A percentile compares a stretch with the other conserved stretches of the same genome.
Conservation (phyloP, 2,888 invertebrate species). For the Calliopum simillimum region DNA sequence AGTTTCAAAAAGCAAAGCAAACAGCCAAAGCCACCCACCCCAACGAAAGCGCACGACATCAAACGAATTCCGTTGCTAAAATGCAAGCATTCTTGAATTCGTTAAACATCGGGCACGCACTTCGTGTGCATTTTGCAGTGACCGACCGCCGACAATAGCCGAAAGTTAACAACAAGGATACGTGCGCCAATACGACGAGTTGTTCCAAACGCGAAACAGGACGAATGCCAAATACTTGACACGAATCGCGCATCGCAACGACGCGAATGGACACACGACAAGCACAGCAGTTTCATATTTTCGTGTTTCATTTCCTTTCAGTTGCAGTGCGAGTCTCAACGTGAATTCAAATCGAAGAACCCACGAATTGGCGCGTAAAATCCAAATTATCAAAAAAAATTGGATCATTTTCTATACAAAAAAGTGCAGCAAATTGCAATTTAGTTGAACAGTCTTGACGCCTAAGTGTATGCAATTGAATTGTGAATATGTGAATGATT, state of each 20-base stretch:
- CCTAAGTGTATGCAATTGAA: no score
- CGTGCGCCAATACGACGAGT: slow-evolving; percentile 5
- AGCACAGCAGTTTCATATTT: slow-evolving; percentile 8
- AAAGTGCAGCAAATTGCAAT: no score
- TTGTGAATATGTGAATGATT: no score
- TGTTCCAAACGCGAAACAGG: background rate
- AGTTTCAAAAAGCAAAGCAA: background rate
- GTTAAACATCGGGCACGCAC: no score
- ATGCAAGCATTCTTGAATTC: no score
- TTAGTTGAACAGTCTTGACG: no score
- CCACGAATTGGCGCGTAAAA: slow-evolving; percentile 14
- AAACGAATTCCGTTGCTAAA: background rate
- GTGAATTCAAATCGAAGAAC: slow-evolving; percentile 54
- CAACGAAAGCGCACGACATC: background rate
- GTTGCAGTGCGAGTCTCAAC: slow-evolving; percentile 55
- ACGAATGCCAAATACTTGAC: background rate
- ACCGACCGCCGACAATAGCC: background rate
- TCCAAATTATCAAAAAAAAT: background rate
- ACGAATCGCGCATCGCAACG: background rate
- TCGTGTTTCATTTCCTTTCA: slow-evolving; percentile 41
- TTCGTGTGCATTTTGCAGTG: no score
- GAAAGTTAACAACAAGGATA: background rate
- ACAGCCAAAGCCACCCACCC: background rate
- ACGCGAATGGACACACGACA: background rate
- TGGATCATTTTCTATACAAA: no score